These are phyloP conservation scores for Anodontia alba DNA, from an alignment of 2,888 invertebrate species.

Conservation along the genomic window DNA sequence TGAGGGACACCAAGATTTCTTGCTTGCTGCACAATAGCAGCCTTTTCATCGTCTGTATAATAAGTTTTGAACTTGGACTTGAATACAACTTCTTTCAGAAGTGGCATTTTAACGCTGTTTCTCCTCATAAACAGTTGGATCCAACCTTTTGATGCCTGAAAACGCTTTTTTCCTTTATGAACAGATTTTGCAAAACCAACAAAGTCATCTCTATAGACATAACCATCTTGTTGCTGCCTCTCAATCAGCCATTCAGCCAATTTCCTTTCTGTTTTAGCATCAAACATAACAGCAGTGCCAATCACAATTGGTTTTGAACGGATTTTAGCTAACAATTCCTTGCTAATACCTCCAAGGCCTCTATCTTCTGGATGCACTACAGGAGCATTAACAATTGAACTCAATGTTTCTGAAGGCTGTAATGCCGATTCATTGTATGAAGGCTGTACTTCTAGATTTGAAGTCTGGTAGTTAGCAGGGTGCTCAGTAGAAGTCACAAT, in stretches of 20 bases:
- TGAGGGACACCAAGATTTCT: constrained; percentile 57
- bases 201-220: constrained; percentile 55
- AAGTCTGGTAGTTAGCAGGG: not conserved
- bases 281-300: constrained; percentile 53
- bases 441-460: not conserved
- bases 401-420: not conserved
- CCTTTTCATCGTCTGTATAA: constrained; percentile 40
- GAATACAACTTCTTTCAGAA: constrained; percentile 44
- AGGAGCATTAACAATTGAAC: not conserved
- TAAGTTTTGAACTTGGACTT: constrained; percentile 56
- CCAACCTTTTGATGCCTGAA: constrained; percentile 59
- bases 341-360: not conserved
- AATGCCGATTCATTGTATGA: not conserved
- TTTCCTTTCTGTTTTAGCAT: constrained; percentile 53
- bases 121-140: constrained; percentile 55
- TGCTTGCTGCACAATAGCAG: constrained; percentile 57
- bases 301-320: constrained; percentile 49
- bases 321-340: not conserved
- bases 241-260: constrained; percentile 57
- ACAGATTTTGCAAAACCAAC: constrained; percentile 54
- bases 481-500: not conserved
- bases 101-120: constrained; percentile 26
- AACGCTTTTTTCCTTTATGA: constrained; percentile 53
- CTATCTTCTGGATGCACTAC: not conserved
- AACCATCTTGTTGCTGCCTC: constrained; percentile 41